Base-by-base conservation (phyloP, 2,888 invertebrate species). In the Allophyes oxyacanthae region DNA sequence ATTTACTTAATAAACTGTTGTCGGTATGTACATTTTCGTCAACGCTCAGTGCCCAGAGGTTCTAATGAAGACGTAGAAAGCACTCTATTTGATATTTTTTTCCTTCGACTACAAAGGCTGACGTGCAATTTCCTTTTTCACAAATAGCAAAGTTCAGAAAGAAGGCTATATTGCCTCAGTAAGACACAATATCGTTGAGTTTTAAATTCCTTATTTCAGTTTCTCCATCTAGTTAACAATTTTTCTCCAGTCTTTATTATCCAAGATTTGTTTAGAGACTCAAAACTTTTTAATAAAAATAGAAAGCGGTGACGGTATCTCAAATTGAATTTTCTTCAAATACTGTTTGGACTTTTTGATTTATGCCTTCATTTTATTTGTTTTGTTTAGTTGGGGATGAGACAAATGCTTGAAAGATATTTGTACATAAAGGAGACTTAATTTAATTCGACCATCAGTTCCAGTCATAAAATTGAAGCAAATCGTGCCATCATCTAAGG, bases 1-100 rank as follows among this genome's bases (percentile, higher is more conserved):
- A 85, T 85, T 84, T 79, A 70, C 80, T 81, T 86, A 83, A 84
- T 88, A 86, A 83, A 86, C 84, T 80, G 83, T 75, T 81, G 81
- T 77, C 58, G 69, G 77, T 73, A 74, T 75, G 73, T 74, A 79
- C 68, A 78, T 77, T 80, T 72, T 69, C 75, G 72, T 77, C 68
- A 77, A 72, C 76, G 77, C 72, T 59, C 62, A 43, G 32, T 66
- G 64, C 64, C 62, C 59, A 64, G 65, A 76, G 67, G 69, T 78
- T 64, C 50, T 77, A 65, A 78, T 80, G 71, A 68, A 66, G 64
- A 75, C 59, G 49, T 54, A 57, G 64, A 76, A 75, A 78, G 74
- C 64, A 59, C 64, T 76, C 52, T 58, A 58, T 68, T 69, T 52
- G 49, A 49, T 68, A 43, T 61, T 69, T 65, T n/a, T 72, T 62